Base-by-base conservation (phyloP, 2,888 invertebrate genomes). In the Lasioglossum calceatum region DNA sequence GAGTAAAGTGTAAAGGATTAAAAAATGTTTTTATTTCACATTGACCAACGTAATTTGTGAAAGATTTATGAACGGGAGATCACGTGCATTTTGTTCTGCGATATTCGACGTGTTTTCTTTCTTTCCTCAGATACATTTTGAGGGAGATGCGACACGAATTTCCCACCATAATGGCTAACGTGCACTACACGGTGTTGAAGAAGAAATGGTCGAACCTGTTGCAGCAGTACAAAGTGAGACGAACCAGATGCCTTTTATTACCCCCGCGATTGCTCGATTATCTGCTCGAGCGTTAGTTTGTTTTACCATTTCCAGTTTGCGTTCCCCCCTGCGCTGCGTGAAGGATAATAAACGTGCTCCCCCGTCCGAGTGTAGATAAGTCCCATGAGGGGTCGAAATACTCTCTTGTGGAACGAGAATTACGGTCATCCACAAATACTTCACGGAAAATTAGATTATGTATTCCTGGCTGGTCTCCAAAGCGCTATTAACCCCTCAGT, bases 121-220 rank as follows among this genome's bases (percentile, higher is more conserved):
- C 16, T 79, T 89, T 89, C 67, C 39, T 8, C 86, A 94, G 93
- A 86, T 92, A 90, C 81, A 94, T 94, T 67, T 89, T 94, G 70
- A 91, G 91, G 74, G 93, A 93, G 84, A 94, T 94, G 93, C 92
- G 92, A 78, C 89, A 92, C 76, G 94, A 94, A 84, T 94, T 93
- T 84, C 94, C 94, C 75, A 92, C 90, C 78, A 92, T 92, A 81
- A 93, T 94, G 93, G 92, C 93, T 88, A 92, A 93, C 87, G 92
- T 94, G 54, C 94, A 93, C 85, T 94, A 94, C 88, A 90, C 92
- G 81, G 94, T 94, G 67, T 90, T 94, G 61, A 94, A 94, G 90
- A 94, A 94, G 90, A 94, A 94, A 83, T 93, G 94, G 93, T 94
- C 94, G 58, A 94, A 94, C 88, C 89, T 94, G 84, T 89, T 94